A percentile compares a stretch with the other conserved stretches of the same genome.
Evolutionary conservation across 2,113 vertebrate species (phyloP).

Genomic region (Desmodus rotundus): DNA sequence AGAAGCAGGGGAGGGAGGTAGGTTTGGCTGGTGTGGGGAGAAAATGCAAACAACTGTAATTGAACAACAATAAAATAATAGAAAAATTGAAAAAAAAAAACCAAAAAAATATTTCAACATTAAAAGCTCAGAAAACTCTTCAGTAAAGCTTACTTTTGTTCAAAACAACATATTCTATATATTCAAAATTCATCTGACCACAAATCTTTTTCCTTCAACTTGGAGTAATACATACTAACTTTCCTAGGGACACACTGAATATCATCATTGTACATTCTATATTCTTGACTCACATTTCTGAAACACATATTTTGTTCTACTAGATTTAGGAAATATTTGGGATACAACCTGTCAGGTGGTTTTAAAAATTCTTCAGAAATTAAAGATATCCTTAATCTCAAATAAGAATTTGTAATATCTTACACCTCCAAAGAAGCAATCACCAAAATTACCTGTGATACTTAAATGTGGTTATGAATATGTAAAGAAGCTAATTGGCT

Average conservation of each 20-base stretch:
- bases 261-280: background rate
- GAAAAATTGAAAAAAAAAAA: too few relatives aligned
- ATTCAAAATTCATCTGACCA: slow-evolving; percentile 1
- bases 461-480: background rate
- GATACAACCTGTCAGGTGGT: slow-evolving; percentile 38
- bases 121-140: background rate
- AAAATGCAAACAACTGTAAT: too few relatives aligned
- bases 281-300: slow-evolving; percentile 50
- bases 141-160: slow-evolving; percentile 13
- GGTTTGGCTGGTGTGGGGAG: too few relatives aligned
- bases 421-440: background rate
- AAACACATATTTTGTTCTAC: slow-evolving; percentile 64
- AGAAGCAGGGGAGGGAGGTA: too few relatives aligned
- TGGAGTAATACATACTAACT: background rate
- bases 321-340: slow-evolving; percentile 54
- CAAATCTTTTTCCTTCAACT: background rate
- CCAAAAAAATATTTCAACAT: background rate
- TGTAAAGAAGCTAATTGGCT: slow-evolving; percentile 16
- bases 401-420: background rate
- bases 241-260: background rate
- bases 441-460: slow-evolving; percentile 8
- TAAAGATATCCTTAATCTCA: background rate
- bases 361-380: slow-evolving; percentile 49
- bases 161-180: background rate
- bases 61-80: too few relatives aligned